phyloP scores from a whole-genome alignment of 2,113 vertebrate genomes.

The Tetrao urogallus region DNA sequence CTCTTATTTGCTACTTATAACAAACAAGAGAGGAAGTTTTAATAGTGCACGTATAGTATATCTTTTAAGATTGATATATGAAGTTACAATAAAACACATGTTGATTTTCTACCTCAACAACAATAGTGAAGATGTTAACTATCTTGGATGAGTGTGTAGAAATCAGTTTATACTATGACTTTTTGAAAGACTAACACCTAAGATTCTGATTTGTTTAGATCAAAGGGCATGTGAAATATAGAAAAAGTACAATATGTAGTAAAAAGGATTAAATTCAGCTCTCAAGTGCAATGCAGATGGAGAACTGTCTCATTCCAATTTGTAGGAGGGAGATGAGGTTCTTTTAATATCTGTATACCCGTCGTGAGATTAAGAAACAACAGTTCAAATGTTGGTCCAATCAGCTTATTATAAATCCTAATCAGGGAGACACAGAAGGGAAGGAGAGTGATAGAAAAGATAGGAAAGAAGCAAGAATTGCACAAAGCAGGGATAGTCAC shows the following conservation, averaged over 20 bases:
- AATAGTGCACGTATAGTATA: background rate
- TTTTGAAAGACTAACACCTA: background rate
- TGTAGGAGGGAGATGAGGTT: too few species aligned
- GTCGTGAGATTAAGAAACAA: too few species aligned
- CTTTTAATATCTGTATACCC: too few species aligned
- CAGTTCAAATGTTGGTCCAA: too few species aligned
- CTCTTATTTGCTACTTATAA: background rate
- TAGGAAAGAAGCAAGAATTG: too few species aligned
- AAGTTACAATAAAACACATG: background rate
- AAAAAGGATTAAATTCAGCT: background rate
- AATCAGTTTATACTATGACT: background rate
- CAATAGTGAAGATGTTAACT: background rate
- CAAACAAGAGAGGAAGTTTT: background rate
- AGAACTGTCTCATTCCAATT: background rate
- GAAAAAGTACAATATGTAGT: background rate
- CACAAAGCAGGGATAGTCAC: too few species aligned
- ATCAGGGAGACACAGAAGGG: too few species aligned
- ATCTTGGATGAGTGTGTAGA: background rate
- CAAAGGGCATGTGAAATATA: background rate
- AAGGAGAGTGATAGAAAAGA: too few species aligned
- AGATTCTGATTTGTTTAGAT: background rate
- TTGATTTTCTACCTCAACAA: background rate
- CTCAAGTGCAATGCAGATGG: background rate
- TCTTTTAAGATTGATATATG: background rate
- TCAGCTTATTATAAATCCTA: too few species aligned